These are phyloP conservation scores for Chrysolina americana DNA, from an alignment of 2,888 invertebrate species.

Conservation along the genomic window DNA sequence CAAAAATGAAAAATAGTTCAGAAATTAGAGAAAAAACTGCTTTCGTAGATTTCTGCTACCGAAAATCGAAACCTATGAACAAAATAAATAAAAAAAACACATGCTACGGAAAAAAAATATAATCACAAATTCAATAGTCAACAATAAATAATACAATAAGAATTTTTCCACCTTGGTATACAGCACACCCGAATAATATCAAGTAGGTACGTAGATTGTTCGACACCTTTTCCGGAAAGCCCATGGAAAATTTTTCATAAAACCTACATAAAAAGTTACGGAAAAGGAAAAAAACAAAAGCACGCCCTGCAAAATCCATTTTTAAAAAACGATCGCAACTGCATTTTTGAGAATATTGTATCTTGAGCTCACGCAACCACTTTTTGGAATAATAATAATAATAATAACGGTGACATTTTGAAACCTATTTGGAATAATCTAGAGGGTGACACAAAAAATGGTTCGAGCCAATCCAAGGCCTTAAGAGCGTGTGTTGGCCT, in stretches of 20 bases:
- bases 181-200: slow-evolving; percentile 7
- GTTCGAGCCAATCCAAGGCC: too few relatives aligned
- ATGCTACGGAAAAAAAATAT: slow-evolving; percentile 8
- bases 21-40: too few relatives aligned
- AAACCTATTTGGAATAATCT: background rate
- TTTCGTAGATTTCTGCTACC: too few relatives aligned
- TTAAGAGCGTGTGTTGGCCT: too few relatives aligned
- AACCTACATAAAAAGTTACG: background rate
- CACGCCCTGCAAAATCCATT: background rate
- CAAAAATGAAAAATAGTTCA: too few relatives aligned
- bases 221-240: background rate
- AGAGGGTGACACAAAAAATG: too few relatives aligned
- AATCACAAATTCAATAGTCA: slow-evolving; percentile 15
- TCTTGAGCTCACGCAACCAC: background rate
- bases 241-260: background rate
- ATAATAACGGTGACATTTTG: too few relatives aligned
- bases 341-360: background rate
- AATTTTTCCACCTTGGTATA: slow-evolving; percentile 8
- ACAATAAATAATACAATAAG: slow-evolving; percentile 21
- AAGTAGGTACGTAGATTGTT: background rate
- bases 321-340: background rate
- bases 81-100: background rate
- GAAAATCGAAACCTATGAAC: too few relatives aligned
- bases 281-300: background rate
- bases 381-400: too few relatives aligned